Base-by-base conservation (phyloP, 2,797 vertebrate species). In the Darevskia nairensis region DNA sequence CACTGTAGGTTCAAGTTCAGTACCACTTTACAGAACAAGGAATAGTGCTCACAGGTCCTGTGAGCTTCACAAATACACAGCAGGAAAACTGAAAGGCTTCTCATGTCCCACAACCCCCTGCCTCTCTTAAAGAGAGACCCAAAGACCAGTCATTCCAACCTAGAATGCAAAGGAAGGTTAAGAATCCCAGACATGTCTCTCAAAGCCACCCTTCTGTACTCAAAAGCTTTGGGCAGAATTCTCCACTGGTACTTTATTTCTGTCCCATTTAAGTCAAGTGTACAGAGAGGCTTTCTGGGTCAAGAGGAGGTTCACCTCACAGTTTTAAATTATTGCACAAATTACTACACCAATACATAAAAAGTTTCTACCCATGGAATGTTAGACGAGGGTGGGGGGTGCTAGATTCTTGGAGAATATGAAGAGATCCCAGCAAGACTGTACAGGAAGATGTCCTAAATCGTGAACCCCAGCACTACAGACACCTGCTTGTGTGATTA, bases 21-120 rank as follows among this genome's bases (percentile, higher is more conserved):
- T 91, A 96, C 92, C 94, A 92, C 90, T 95, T 92, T 83, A 95
- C 91, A 94, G 94, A 93, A 94, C 94, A 92, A 95, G 81, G 89
- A 93, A 39, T 72, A 92, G 79, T 2, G 85, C 91, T 89, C 92
- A 95, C 92, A 17, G 92, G 91, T 94, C 91, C 94, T 39, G 90
- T 91, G 93, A 94, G 94, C 69, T 0, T 90, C 93, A 95, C 93
- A 93, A 92, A 93, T 92, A 88, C 89, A 95, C 85, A 64, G 39
- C 82, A 94, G 91, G 93, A 95, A 88, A 90, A 88, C 91, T 88
- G 92, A 86, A 82, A 69, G 44, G 46, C n/a, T 55, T 13, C 13
- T 8, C 35, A 10, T 6, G 23, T 74, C 61, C 79, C 84, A 59
- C 17, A 44, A 25, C 55, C 25, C 71, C 32, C 59, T 27, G 9